Base-by-base conservation (phyloP, 2,113 vertebrate genomes). In the Phycodurus eques region DNA sequence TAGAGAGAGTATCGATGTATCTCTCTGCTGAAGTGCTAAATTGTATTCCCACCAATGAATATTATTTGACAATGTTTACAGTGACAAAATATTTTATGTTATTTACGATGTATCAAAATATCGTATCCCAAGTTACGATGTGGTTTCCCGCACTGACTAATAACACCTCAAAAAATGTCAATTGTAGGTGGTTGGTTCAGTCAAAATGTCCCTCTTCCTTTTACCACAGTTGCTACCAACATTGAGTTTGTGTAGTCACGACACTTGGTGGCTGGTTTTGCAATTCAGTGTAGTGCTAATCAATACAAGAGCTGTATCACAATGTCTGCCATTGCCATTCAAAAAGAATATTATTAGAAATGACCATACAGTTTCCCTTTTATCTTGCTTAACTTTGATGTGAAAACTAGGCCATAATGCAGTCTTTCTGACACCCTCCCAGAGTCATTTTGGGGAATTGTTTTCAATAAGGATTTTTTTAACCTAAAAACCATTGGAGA, bases 281-380 rank as follows among this genome's bases (percentile, higher is more conserved):
- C 53, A 56, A 56, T 22, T n/a, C 20, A n/a, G 8, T 56, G n/a
- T n/a, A 22, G 9, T n/a, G n/a, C 7, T 56, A 53, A 19, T 15
- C 14, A 19, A 19, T 53, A 6, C 49, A 15, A 53, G 49, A 53
- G n/a, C 53, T 22, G 53, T n/a, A 22, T 22, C 53, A 56, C n/a
- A 56, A 56, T 56, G 20, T n/a, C n/a, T 56, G 20, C 53, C 8
- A 10, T 22, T 56, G 31, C 31, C 31, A 35, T 61, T 61, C 39
- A 2, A 20, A 14, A 42, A 39, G 54, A 80, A 67, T 89, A 83
- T 78, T 87, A 84, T 87, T 76, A 80, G 71, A 82, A 47, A 27
- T 77, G 72, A 75, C 79, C 80, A 65, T 35, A 0, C 59, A 73
- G 76, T 54, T 78, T 68, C 64, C 56, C 47, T 70, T 46, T 78